phyloP scores from a whole-genome alignment of 2,888 invertebrate genomes.

The Hirtodrosophila alboralis region DNA sequence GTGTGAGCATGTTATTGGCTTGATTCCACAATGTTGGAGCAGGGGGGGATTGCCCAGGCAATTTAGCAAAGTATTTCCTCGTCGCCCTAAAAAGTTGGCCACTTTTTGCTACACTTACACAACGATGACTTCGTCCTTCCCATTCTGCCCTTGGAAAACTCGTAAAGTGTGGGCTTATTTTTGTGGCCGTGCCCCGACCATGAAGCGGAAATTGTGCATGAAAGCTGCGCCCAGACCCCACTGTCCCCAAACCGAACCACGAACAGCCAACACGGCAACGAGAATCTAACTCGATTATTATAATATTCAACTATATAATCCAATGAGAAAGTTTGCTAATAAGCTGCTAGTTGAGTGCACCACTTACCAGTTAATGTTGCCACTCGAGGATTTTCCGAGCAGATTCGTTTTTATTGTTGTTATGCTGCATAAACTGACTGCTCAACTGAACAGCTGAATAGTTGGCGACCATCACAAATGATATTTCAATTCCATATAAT shows the following conservation, averaged over 20 bases:
- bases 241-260: not conserved
- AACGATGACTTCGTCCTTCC: constrained; percentile 10
- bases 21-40: constrained; percentile 7
- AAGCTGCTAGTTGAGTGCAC: constrained; percentile 73
- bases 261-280: constrained; percentile 31
- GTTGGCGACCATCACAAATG: constrained; percentile 26
- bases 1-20: constrained; percentile 48
- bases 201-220: constrained; percentile 73
- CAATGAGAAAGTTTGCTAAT: constrained; percentile 76
- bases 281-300: constrained; percentile 75
- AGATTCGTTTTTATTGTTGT: constrained; percentile 36
- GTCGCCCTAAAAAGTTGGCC: constrained; percentile 71
- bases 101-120: constrained; percentile 64
- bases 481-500: constrained; percentile 30
- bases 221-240: constrained; percentile 45
- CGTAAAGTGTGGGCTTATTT: constrained; percentile 72
- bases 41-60: constrained; percentile 53
- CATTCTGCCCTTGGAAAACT: constrained; percentile 4
- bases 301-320: constrained; percentile 76
- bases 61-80: constrained; percentile 78
- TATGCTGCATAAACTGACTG: constrained; percentile 17
- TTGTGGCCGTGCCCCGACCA: constrained; percentile 54
- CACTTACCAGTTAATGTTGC: constrained; percentile 42
- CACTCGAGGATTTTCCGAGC: constrained; percentile 25
- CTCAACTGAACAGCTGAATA: constrained; percentile 1